A percentile compares a stretch with the other conserved stretches of the same genome.
These are phyloP conservation scores for Oscheius sp. DNA, from an alignment of 2,888 invertebrate species.

Conservation along the genomic window DNA sequence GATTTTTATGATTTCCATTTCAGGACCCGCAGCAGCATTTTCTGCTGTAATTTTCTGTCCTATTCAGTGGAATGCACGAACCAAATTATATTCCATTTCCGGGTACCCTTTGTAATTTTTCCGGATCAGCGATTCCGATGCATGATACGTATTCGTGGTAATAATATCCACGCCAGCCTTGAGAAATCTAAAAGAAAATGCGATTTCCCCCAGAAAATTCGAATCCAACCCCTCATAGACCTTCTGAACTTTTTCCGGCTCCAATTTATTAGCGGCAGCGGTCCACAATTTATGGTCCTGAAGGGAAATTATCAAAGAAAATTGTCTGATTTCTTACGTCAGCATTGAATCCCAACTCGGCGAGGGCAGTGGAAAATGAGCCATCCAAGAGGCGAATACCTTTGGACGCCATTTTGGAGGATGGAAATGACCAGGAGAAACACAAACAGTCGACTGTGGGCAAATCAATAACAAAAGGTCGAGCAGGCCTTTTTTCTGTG, in stretches of 20 bases:
- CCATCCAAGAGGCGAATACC: slow-evolving; percentile 21
- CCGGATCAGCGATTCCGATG: background rate
- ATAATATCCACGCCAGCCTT: slow-evolving; percentile 22
- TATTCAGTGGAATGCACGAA: background rate
- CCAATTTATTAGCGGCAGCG: slow-evolving; percentile 10
- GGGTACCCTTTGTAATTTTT: background rate
- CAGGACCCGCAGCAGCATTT: too few species aligned
- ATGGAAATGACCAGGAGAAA: background rate
- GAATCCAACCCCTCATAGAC: slow-evolving; percentile 23
- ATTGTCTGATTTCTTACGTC: slow-evolving; percentile 19
- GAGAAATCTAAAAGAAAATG: background rate
- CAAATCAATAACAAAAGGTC: too few species aligned
- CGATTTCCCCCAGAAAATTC: background rate
- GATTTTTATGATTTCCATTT: too few species aligned
- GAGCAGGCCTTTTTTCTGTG: too few species aligned
- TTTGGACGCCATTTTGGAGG: background rate
- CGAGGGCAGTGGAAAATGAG: slow-evolving; percentile 13
- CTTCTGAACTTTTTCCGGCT: slow-evolving; percentile 1
- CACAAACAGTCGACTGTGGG: too few species aligned
- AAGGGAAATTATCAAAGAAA: background rate
- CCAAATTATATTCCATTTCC: background rate
- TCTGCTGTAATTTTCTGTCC: too few species aligned
- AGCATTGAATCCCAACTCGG: slow-evolving; percentile 20
- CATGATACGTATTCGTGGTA: slow-evolving; percentile 28
- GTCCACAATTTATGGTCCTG: slow-evolving; percentile 30